Evolutionary conservation across 2,113 vertebrate genomes (phyloP), one percentile per base, ranked within the genome.

Genomic region (Elephas maximus): DNA sequence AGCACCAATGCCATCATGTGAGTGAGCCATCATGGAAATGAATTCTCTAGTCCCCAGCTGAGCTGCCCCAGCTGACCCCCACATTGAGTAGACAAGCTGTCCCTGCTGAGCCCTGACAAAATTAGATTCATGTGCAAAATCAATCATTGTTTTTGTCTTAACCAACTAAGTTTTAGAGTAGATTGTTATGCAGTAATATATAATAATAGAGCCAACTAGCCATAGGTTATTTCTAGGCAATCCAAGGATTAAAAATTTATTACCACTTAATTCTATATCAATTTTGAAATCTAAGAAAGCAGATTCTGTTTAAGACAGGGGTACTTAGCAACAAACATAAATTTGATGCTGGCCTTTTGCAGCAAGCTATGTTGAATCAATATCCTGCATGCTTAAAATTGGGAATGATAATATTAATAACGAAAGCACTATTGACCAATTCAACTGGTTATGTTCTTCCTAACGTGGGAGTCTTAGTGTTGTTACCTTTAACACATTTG

Each of bases 321-420:
- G 8, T 81, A 62, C 14, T 84, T 76, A 84, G 1, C 30, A 93
- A 78, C 10, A 90, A 93, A 92, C 9, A 23, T 89, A 89, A n/a
- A 93, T 71, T 77, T 80, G 63, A 90, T 81, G 18, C 86, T 81
- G 17, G 30, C 62, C 86, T 88, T 92, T 95, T 80, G 26, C 48
- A 93, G 30, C n/a, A 74, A 53, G n/a, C n/a, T 83, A 41, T 88
- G 17, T 84, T 85, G 91, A 93, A 82, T 93, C 57, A 96, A 37
- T 93, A 90, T 71, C 88, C 41, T 80, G n/a, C 51, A 63, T 41
- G 33, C 41, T 93, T 90, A 93, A 80, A 80, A 60, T 65, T 60
- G 30, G 92, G 92, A 96, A 71, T 62, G 81, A 48, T 94, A 28
- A 78, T 79, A 84, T 26, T 71, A 89, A 51, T 90, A 87, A 93